Base-by-base conservation (phyloP, 2,113 vertebrate species). In the Cariama cristata region DNA sequence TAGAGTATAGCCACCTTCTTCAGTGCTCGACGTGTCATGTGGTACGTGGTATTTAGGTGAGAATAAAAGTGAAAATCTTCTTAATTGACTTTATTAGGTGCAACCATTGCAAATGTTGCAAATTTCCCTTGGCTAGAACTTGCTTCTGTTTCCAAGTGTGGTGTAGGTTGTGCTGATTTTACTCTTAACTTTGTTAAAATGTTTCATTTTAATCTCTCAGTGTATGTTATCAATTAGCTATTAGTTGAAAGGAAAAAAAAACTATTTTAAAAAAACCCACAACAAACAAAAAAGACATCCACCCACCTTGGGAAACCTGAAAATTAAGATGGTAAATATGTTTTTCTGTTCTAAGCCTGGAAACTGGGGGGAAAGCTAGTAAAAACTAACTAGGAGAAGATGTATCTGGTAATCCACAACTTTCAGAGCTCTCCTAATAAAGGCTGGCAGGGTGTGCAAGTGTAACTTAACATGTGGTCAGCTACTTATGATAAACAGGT, bases 1-100 rank as follows among this genome's bases (percentile, higher is more conserved):
- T n/a, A 12, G 40, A 3, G 35, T 20, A 5, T 11, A 26, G 72
- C 28, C 3, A 5, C 58, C 1, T 1, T n/a, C 19, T 50, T 27
- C 49, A 4, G 63, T 1, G 24, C 28, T 66, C 3, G 0, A 1
- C 1, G 21, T 52, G 38, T 42, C 0, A 1, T 26, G 22, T 0
- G 1, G 11, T 33, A 40, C 15, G 0, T 40, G 45, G 21, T 60
- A 33, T 64, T 84, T 58, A 32, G 30, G 44, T n/a, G 22, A 32
- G 86, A 58, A 10, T 15, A 38, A 19, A 62, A 71, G 49, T 17
- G 24, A 23, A 23, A 42, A 17, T 38, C 27, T 75, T 80, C 23
- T 38, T 23, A 10, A 8, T 69, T 18, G 5, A 7, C 45, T 67
- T 64, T 63, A 30, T 85, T 62, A 32, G 22, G n/a, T 83, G 30